Evolutionary conservation across 2,888 invertebrate genomes (phyloP).

Genomic region (Morpho deidamia): DNA sequence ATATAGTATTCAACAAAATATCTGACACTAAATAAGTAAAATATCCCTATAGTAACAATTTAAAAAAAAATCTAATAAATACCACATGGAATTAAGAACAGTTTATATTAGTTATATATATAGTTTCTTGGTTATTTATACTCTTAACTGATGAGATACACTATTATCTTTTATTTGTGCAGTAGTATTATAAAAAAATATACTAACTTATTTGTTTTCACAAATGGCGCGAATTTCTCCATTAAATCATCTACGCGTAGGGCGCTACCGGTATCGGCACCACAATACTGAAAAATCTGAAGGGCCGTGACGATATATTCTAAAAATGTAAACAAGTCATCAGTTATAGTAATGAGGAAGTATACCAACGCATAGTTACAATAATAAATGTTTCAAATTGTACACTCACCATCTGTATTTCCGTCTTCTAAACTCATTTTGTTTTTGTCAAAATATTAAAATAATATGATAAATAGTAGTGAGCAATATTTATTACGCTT

Average conservation of each 20-base stretch:
- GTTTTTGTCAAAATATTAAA: constrained; percentile 25
- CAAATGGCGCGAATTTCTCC: constrained; percentile 65
- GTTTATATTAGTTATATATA: background rate
- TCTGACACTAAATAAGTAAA: too few relatives aligned
- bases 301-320: constrained; percentile 64
- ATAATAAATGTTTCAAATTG: constrained; percentile 36
- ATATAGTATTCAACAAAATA: too few relatives aligned
- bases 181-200: too few relatives aligned
- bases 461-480: background rate
- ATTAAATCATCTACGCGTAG: constrained; percentile 59
- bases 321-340: constrained; percentile 39
- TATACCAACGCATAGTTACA: constrained; percentile 55
- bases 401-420: constrained; percentile 53
- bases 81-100: background rate
- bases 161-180: too few relatives aligned
- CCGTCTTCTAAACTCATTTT: constrained; percentile 54
- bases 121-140: too few relatives aligned
- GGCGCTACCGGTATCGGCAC: constrained; percentile 49
- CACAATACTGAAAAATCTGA: constrained; percentile 68
- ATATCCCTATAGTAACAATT: too few relatives aligned
- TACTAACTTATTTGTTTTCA: constrained; percentile 67
- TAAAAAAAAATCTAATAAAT: background rate
- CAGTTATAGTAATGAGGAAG: constrained; percentile 36
- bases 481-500: constrained; percentile 33
- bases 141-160: too few relatives aligned